These are phyloP conservation scores for Acrocyrtus sp. DNA, from an alignment of 2,888 invertebrate species.

Conservation along the genomic window DNA sequence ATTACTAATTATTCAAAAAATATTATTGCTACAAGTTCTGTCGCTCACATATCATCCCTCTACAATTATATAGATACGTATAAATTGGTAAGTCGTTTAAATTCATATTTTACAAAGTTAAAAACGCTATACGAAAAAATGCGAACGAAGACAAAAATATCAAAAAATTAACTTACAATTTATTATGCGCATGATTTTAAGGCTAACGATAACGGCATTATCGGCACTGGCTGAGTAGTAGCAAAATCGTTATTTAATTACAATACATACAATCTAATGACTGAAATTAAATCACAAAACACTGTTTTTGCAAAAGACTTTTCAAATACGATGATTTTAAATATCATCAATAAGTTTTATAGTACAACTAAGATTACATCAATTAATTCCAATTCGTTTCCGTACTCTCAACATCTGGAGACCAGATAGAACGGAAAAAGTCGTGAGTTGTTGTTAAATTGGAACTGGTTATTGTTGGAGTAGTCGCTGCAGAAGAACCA, in stretches of 20 bases:
- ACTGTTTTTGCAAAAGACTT: too few relatives aligned
- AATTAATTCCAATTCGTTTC: constrained; percentile 45
- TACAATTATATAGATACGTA: too few relatives aligned
- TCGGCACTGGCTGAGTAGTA: constrained; percentile 40
- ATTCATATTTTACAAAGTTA: constrained; percentile 12
- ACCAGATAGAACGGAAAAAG: constrained; percentile 62
- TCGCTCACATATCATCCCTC: too few relatives aligned
- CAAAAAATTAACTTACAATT: constrained; percentile 37
- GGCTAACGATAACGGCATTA: too few relatives aligned
- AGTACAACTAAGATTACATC: constrained; percentile 3
- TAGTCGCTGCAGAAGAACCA: constrained; percentile 31
- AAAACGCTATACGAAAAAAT: constrained; percentile 33
- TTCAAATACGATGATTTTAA: background rate
- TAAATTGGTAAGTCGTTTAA: constrained; percentile 8
- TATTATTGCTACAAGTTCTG: too few relatives aligned
- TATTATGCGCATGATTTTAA: constrained; percentile 21
- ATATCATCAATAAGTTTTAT: constrained; percentile 16
- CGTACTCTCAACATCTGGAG: constrained; percentile 53
- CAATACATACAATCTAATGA: constrained; percentile 25
- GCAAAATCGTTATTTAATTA: constrained; percentile 17
- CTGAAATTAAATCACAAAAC: constrained; percentile 39
- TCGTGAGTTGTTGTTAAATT: constrained; percentile 52
- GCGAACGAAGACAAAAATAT: constrained; percentile 39
- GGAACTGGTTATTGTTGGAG: constrained; percentile 27
- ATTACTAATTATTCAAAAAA: too few relatives aligned